Evolutionary conservation across 2,113 vertebrate species (phyloP).

Genomic region (Corynorhinus townsendii): DNA sequence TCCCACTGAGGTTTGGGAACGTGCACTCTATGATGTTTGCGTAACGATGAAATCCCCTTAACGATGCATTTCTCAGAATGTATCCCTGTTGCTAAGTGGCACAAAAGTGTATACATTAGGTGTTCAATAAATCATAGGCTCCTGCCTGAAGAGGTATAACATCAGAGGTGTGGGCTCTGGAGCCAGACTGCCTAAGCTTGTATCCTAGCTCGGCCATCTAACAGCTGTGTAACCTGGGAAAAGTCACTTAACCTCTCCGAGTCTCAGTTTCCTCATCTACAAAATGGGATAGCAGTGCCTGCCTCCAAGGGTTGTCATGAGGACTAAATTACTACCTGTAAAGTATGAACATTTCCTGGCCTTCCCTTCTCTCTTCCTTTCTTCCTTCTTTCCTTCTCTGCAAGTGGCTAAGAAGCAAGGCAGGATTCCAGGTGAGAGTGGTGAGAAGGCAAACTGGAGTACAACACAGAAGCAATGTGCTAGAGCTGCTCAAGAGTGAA

Average conservation of each 20-base stretch:
- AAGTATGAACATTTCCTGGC: background rate
- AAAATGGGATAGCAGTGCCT: background rate
- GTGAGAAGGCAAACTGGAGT: background rate
- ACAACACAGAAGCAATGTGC: rapidly evolving
- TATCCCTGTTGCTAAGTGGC: background rate
- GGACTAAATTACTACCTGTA: background rate
- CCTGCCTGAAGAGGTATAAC: background rate
- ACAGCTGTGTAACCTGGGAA: background rate
- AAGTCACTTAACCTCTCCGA: background rate
- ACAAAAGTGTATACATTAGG: background rate
- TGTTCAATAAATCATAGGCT: background rate
- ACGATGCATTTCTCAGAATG: background rate
- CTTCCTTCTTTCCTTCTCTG: background rate
- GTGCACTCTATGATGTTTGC: no score
- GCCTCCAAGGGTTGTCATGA: background rate
- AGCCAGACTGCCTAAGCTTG: background rate
- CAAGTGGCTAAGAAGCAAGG: background rate
- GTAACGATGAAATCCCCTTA: background rate
- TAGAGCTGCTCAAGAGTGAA: background rate
- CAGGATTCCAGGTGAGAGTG: background rate
- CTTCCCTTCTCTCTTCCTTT: background rate
- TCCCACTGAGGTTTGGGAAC: background rate
- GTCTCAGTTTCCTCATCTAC: background rate
- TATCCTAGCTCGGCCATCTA: background rate
- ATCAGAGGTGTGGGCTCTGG: background rate